phyloP scores from a whole-genome alignment of 2,113 vertebrate genomes.

The Eupsittula cactorum region DNA sequence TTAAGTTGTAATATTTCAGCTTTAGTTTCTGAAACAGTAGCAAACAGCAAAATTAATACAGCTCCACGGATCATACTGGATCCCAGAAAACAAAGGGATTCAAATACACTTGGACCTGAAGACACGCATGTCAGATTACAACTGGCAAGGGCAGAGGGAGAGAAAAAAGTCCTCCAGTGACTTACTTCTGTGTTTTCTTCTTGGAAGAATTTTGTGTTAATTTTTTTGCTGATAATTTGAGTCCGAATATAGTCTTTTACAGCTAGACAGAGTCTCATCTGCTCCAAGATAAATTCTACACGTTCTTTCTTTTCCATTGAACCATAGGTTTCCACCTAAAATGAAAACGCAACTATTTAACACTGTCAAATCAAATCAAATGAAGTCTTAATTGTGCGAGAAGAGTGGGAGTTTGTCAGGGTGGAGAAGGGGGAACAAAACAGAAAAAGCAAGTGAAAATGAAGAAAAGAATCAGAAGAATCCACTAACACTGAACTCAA shows the following conservation, averaged over 20 bases:
- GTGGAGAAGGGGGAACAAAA: not conserved
- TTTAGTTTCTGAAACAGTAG: constrained; percentile 85
- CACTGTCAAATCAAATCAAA: not conserved
- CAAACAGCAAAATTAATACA: not conserved
- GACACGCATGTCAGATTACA: not conserved
- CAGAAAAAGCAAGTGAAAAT: not conserved
- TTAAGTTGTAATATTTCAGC: constrained; percentile 98
- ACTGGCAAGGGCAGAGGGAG: fast-evolving
- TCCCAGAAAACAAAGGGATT: not conserved
- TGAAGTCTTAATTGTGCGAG: not conserved
- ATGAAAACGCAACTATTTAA: not conserved
- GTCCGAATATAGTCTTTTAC: constrained; percentile 98
- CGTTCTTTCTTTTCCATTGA: constrained; percentile 99
- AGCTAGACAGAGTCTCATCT: constrained; percentile 97
- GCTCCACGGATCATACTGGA: not conserved
- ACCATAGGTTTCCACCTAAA: constrained; percentile 96
- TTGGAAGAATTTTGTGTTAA: constrained; percentile 98
- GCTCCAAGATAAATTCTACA: constrained; percentile 97
- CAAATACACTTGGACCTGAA: not conserved
- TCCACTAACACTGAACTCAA: not conserved
- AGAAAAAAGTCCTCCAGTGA: not conserved
- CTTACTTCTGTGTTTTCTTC: constrained; percentile 93
- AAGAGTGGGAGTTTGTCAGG: not conserved
- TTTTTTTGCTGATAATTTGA: constrained; percentile 99
- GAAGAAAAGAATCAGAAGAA: not conserved